A percentile compares a stretch with the other conserved stretches of the same genome.
Conservation (phyloP, 2,113 vertebrate genomes). For the Campylorhamphus procurvoides region DNA sequence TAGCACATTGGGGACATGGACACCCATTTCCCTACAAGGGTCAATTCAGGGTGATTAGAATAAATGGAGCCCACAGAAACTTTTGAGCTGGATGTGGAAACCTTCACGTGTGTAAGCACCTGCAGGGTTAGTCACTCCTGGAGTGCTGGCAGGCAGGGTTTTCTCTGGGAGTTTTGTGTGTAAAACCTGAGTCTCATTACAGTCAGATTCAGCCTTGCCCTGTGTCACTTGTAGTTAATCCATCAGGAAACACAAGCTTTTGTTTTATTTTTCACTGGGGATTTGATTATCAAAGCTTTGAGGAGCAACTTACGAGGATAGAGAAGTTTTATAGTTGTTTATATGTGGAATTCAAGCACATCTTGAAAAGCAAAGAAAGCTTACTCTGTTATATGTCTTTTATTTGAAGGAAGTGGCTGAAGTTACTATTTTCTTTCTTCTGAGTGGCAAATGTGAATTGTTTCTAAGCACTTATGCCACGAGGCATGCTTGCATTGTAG, state of each 20-base stretch:
- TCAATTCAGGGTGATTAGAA: not conserved
- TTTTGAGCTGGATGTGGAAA: not conserved
- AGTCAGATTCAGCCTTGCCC: not conserved
- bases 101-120: not conserved
- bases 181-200: not conserved
- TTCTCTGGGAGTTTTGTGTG: not conserved
- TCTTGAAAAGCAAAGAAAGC: not conserved
- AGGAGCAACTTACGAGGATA: not conserved
- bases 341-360: not conserved
- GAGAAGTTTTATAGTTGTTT: not conserved
- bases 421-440: not conserved
- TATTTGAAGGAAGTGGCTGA: not conserved
- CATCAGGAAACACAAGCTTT: not conserved
- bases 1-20: fast-evolving
- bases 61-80: not conserved
- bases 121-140: not conserved
- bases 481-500: not conserved
- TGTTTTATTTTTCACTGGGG: not conserved
- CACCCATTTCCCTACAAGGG: not conserved
- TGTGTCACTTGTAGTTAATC: not conserved
- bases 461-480: not conserved
- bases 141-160: fast-evolving
- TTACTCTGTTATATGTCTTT: not conserved
- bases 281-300: conserved; percentile 4
- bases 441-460: not conserved